Evolutionary conservation across 2,113 vertebrate genomes (phyloP).

Genomic region (Asarcornis scutulata): DNA sequence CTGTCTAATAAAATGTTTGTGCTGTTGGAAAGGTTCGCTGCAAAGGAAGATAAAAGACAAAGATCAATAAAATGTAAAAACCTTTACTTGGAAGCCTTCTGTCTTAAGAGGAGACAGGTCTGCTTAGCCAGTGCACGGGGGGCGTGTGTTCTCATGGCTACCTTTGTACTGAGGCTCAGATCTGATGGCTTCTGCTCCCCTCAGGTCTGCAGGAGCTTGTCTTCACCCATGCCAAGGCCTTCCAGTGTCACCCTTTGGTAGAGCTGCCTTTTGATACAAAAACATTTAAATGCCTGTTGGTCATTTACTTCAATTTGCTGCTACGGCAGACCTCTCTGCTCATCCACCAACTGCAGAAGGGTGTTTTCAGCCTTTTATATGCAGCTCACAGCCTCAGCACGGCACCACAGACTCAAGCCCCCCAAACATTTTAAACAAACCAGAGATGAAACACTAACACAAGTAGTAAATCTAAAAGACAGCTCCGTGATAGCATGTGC

Average conservation of each 20-base stretch:
- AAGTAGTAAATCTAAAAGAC: slow-evolving; percentile 66
- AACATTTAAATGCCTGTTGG: neutral
- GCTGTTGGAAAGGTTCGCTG: slow-evolving; percentile 39
- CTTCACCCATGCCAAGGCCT: neutral
- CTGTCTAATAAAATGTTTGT: slow-evolving; percentile 35
- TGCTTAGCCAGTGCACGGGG: neutral
- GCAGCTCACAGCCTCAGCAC: slow-evolving; percentile 27
- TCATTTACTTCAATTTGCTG: neutral
- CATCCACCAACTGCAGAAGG: neutral
- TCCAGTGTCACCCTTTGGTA: neutral
- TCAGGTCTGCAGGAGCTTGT: neutral
- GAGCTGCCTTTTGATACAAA: neutral
- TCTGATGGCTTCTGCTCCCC: neutral
- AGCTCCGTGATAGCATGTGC: slow-evolving; percentile 70
- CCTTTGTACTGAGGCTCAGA: neutral
- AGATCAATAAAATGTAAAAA: slow-evolving; percentile 61
- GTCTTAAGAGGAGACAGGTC: neutral
- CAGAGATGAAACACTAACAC: slow-evolving; percentile 60
- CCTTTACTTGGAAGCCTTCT: slow-evolving; percentile 20
- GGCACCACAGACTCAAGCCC: neutral
- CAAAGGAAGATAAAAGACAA: slow-evolving; percentile 53
- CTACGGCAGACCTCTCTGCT: neutral
- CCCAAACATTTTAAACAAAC: slow-evolving; percentile 58
- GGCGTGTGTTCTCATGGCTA: neutral
- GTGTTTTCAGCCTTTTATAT: slow-evolving; percentile 6